These are phyloP conservation scores for Caloenas nicobarica DNA, from an alignment of 2,113 vertebrate species.

Conservation along the genomic window DNA sequence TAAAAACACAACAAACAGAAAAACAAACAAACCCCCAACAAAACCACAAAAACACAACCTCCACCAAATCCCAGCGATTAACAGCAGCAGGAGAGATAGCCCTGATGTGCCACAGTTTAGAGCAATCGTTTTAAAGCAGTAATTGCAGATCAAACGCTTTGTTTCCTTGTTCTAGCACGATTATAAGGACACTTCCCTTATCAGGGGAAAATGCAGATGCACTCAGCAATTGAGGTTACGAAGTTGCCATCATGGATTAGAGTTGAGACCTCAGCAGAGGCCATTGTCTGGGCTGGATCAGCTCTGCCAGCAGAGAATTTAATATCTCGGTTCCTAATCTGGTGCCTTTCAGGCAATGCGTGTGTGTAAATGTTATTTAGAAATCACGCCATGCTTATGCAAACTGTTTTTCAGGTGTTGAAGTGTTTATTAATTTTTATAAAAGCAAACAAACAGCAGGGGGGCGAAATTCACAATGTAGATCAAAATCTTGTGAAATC, in stretches of 20 bases:
- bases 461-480: not conserved
- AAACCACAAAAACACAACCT: no score
- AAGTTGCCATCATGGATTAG: not conserved
- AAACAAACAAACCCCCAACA: not conserved
- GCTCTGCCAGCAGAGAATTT: not conserved
- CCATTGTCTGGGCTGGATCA: not conserved
- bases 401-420: not conserved
- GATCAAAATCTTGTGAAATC: not conserved
- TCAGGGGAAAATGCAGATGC: not conserved
- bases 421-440: not conserved
- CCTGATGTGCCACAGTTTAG: not conserved
- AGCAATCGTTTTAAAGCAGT: not conserved
- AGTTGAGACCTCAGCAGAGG: not conserved
- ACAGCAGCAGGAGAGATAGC: not conserved
- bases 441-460: accelerated
- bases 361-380: not conserved
- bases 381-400: not conserved
- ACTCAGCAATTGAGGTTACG: not conserved
- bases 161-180: not conserved
- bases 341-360: not conserved
- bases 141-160: not conserved
- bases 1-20: not conserved
- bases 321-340: not conserved
- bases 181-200: not conserved
- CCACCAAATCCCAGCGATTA: accelerated